These are phyloP conservation scores for Hormiphora californensis DNA, from an alignment of 37 sponge, comb jelly and placozoan genomes.

Conservation along the genomic window DNA sequence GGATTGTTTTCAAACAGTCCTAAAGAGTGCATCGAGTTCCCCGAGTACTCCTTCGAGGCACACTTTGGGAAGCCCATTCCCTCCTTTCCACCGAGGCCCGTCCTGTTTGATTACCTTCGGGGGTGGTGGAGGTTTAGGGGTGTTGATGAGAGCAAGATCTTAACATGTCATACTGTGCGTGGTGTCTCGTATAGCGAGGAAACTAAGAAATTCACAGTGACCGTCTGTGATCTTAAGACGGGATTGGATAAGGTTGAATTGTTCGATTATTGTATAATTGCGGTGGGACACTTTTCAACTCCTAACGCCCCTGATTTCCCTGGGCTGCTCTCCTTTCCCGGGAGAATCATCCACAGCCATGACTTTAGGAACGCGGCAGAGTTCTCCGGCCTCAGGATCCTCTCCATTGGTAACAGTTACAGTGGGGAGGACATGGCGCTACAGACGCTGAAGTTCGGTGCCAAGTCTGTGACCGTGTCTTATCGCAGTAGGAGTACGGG, in stretches of 20 bases:
- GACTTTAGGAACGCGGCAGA: slow-evolving; percentile 60
- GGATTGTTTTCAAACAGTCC: slow-evolving; percentile 59
- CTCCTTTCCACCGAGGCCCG: slow-evolving; percentile 58
- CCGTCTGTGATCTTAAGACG: neutral
- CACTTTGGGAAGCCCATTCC: slow-evolving; percentile 61
- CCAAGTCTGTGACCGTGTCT: slow-evolving; percentile 42
- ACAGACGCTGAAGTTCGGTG: slow-evolving; percentile 59
- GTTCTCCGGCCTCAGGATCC: slow-evolving; percentile 34
- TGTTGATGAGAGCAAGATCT: slow-evolving; percentile 18
- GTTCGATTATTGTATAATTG: slow-evolving; percentile 59
- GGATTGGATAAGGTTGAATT: neutral
- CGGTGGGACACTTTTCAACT: slow-evolving; percentile 58
- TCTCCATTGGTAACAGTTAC: slow-evolving; percentile 55
- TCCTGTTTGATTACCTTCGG: slow-evolving; percentile 55
- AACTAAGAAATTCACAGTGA: slow-evolving; percentile 34
- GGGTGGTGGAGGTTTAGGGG: slow-evolving; percentile 39
- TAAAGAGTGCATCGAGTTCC: slow-evolving; percentile 58
- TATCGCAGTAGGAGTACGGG: slow-evolving; percentile 55
- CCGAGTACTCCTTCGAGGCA: slow-evolving; percentile 59
- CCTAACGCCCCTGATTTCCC: slow-evolving; percentile 55
- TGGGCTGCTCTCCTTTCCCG: slow-evolving; percentile 56
- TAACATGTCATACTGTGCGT: neutral
- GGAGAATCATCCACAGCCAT: slow-evolving; percentile 57
- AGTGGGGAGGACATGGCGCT: slow-evolving; percentile 60
- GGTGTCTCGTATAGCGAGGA: slow-evolving; percentile 4